Percentiles rank a stretch among this genome's conserved stretches.
Conservation (phyloP, 2,888 invertebrate genomes). For the Oithona nana region DNA sequence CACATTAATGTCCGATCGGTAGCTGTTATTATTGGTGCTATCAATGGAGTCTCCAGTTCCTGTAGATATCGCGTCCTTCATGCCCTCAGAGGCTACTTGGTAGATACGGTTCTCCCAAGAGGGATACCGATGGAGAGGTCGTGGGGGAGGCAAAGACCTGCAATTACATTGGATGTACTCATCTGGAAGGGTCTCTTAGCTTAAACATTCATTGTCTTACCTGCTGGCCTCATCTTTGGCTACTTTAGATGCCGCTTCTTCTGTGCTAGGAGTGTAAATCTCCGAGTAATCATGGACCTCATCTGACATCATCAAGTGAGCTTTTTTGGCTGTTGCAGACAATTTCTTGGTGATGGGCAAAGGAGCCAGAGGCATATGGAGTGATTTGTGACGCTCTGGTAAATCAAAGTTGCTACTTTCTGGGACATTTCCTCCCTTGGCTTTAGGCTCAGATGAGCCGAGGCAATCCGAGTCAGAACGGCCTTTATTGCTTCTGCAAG, state of each 20-base stretch:
- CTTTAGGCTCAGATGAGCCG: slow-evolving; percentile 34
- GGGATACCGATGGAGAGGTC: slow-evolving; percentile 72
- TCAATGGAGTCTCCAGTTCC: slow-evolving; percentile 30
- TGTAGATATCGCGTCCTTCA: slow-evolving; percentile 24
- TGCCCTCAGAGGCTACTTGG: slow-evolving; percentile 44
- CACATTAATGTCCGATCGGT: slow-evolving; percentile 34
- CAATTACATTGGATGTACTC: no score
- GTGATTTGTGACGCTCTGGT: slow-evolving; percentile 25
- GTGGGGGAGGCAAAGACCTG: slow-evolving; percentile 70
- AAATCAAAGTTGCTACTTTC: slow-evolving; percentile 25
- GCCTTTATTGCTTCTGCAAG: background rate
- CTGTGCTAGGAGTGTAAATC: slow-evolving; percentile 77
- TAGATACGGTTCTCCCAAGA: slow-evolving; percentile 94
- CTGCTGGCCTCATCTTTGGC: background rate
- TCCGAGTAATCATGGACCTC: slow-evolving; percentile 67
- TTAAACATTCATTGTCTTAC: background rate
- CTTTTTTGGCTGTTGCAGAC: background rate
- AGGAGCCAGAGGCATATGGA: slow-evolving; percentile 2
- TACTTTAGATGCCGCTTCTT: slow-evolving; percentile 3
- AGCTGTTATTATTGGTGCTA: slow-evolving; percentile 21
- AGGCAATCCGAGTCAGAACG: slow-evolving; percentile 5
- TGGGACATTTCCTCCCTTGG: slow-evolving; percentile 17
- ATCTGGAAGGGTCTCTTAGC: no score
- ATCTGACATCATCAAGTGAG: slow-evolving; percentile 21
- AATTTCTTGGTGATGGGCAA: background rate